Conservation (phyloP, 2,113 vertebrate species). For the Sinocyclocheilus anshuiensis region DNA sequence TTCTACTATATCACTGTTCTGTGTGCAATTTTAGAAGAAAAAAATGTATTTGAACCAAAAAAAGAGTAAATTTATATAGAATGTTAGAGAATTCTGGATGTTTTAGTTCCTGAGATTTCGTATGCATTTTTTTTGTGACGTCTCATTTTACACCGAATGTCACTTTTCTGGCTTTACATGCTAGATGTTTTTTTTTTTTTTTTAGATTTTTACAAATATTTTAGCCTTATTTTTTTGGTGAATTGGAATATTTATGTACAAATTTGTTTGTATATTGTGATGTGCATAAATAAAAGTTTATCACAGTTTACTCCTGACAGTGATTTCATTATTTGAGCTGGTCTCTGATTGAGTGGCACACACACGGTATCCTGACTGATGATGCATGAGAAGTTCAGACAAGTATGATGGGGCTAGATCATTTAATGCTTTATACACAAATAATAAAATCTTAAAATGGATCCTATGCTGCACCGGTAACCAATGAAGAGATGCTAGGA, state of each 20-base stretch:
- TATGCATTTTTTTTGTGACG: slow-evolving; percentile 15
- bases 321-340: not conserved
- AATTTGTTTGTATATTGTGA: slow-evolving; percentile 71
- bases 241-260: slow-evolving; percentile 75
- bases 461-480: too few species aligned
- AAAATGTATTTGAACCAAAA: slow-evolving; percentile 64
- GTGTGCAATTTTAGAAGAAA: slow-evolving; percentile 57
- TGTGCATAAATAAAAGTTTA: slow-evolving; percentile 69
- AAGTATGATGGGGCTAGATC: too few species aligned
- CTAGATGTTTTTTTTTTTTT: slow-evolving; percentile 48
- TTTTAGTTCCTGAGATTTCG: slow-evolving; percentile 62
- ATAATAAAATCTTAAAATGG: too few species aligned
- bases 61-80: slow-evolving; percentile 36
- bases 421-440: too few species aligned
- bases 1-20: slow-evolving; percentile 47
- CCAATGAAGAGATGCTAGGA: too few species aligned
- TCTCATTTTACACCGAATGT: slow-evolving; percentile 38
- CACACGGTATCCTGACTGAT: too few species aligned
- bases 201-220: slow-evolving; percentile 53
- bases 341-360: too few species aligned
- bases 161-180: slow-evolving; percentile 51
- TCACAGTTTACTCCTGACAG: not conserved
- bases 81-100: not conserved
- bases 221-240: slow-evolving; percentile 67
- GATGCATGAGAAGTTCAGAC: too few species aligned